phyloP scores from a whole-genome alignment of 2,113 vertebrate genomes.

The Boleophthalmus pectinirostris region DNA sequence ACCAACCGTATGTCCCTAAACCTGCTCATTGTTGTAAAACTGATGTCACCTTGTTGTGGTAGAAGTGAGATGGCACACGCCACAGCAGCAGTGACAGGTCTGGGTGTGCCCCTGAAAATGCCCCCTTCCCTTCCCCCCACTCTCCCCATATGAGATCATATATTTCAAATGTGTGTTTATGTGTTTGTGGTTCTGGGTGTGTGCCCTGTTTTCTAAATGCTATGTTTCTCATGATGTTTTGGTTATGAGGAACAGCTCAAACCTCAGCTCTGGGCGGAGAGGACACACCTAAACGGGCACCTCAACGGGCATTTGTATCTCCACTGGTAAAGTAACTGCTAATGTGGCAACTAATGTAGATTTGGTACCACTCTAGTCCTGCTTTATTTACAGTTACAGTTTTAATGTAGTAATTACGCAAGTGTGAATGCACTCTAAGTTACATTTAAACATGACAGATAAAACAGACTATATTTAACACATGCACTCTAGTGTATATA shows the following conservation, averaged over 20 bases:
- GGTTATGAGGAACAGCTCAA: constrained; percentile 62
- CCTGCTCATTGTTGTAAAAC: constrained; percentile 6
- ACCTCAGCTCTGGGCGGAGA: constrained; percentile 66
- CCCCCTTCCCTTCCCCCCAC: constrained; percentile 49
- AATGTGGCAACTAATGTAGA: no score
- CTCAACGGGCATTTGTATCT: constrained; percentile 38
- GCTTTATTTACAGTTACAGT: background rate
- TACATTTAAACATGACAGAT: background rate
- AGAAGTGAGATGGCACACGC: constrained; percentile 60
- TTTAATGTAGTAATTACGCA: no score
- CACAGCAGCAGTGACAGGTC: constrained; percentile 42
- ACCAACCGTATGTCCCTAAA: background rate
- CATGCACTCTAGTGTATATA: background rate
- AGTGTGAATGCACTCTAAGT: background rate
- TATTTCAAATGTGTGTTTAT: constrained; percentile 73
- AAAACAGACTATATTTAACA: background rate
- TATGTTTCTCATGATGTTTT: constrained; percentile 71
- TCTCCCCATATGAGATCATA: constrained; percentile 69
- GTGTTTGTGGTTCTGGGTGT: constrained; percentile 81
- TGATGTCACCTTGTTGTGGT: constrained; percentile 34
- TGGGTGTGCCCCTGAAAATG: constrained; percentile 72
- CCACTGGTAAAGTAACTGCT: background rate
- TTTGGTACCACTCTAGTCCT: background rate
- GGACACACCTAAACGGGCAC: constrained; percentile 76
- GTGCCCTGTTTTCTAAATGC: constrained; percentile 71